Percentiles rank a stretch among this genome's conserved stretches.
Conservation (phyloP, 2,113 vertebrate genomes). For the Pygathrix nemaeus region DNA sequence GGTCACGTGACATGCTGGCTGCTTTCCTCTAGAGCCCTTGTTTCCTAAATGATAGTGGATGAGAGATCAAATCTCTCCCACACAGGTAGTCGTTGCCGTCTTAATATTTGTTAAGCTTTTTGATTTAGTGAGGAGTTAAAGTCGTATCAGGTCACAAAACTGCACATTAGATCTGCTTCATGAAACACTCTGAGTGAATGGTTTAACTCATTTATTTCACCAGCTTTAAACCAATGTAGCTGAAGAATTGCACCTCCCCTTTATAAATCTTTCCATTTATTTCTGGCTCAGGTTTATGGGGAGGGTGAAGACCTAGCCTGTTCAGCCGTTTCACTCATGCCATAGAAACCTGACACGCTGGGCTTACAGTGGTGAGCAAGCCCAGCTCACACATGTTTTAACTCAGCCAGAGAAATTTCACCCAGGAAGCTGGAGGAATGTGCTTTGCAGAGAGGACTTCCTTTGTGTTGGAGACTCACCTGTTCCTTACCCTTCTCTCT, state of each 20-base stretch:
- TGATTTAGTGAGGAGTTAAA: conserved; percentile 87
- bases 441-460: not conserved
- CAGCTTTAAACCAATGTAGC: conserved; percentile 85
- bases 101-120: conserved; percentile 89
- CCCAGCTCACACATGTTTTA: conserved; percentile 72
- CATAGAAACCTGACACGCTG: conserved; percentile 72
- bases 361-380: conserved; percentile 65
- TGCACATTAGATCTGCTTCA: conserved; percentile 86
- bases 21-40: conserved; percentile 78
- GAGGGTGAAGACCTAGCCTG: conserved; percentile 71
- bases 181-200: conserved; percentile 82
- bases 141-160: conserved; percentile 84
- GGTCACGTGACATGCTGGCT: conserved; percentile 65
- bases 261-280: conserved; percentile 85
- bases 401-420: conserved; percentile 76
- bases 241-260: conserved; percentile 83
- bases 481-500: not conserved
- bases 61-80: conserved; percentile 83
- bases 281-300: conserved; percentile 81
- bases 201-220: conserved; percentile 83
- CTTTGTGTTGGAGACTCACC: conserved; percentile 49
- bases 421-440: conserved; percentile 55
- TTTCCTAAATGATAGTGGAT: conserved; percentile 83
- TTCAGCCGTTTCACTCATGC: conserved; percentile 66
- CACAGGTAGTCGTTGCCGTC: conserved; percentile 84